phyloP scores from a whole-genome alignment of 2,888 invertebrate species.

The Nycteola revayana region DNA sequence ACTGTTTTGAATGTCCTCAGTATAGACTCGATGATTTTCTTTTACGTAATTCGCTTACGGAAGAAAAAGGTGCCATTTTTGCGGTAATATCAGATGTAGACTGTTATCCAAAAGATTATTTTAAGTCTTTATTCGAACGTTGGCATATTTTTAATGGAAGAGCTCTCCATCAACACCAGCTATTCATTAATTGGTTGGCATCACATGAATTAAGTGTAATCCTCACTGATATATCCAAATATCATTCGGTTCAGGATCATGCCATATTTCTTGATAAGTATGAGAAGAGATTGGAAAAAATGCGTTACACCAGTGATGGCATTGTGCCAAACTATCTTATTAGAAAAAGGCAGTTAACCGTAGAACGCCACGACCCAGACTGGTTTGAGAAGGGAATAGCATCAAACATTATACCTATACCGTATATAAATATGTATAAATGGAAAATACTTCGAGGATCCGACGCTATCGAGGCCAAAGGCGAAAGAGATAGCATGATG shows the following conservation, averaged over 20 bases:
- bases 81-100: slow-evolving; percentile 30
- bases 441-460: slow-evolving; percentile 8
- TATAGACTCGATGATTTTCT: slow-evolving; percentile 32
- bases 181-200: slow-evolving; percentile 14
- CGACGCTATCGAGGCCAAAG: slow-evolving; percentile 2
- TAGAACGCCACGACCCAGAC: slow-evolving; percentile 5
- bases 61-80: slow-evolving; percentile 36
- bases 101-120: slow-evolving; percentile 24
- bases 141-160: slow-evolving; percentile 3
- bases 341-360: background rate
- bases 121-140: slow-evolving; percentile 22
- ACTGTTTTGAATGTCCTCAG: slow-evolving; percentile 23
- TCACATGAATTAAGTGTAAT: slow-evolving; percentile 1
- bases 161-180: background rate
- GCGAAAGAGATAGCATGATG: slow-evolving; percentile 11
- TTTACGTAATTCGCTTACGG: slow-evolving; percentile 23
- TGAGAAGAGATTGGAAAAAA: slow-evolving; percentile 4
- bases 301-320: slow-evolving; percentile 1
- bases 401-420: slow-evolving; percentile 9
- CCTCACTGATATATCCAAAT: background rate
- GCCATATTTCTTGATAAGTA: slow-evolving; percentile 10
- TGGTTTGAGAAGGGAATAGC: slow-evolving; percentile 30
- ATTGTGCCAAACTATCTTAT: slow-evolving; percentile 10
- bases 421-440: slow-evolving; percentile 23
- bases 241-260: slow-evolving; percentile 1